Evolutionary conservation across 2,797 vertebrate genomes (phyloP).

Genomic region (Apogon hyalosoma): DNA sequence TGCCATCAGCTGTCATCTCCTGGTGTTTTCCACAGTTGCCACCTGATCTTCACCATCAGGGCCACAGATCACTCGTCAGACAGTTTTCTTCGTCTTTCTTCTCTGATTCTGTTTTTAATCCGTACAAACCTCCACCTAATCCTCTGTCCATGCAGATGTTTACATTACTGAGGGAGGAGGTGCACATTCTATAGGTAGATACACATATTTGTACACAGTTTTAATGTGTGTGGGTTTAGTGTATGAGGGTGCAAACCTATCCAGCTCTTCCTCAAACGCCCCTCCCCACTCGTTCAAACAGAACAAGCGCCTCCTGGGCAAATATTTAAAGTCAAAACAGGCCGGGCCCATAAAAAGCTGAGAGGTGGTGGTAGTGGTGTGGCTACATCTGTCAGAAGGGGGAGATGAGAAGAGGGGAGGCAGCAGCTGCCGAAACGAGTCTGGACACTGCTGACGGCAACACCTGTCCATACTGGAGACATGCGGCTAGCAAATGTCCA

Average conservation of each 20-base stretch:
- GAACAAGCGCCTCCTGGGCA: slow-evolving; percentile 82
- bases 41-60: slow-evolving; percentile 38
- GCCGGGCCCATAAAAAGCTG: slow-evolving; percentile 83
- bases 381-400: slow-evolving; percentile 84
- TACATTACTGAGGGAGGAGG: background rate
- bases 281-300: slow-evolving; percentile 51
- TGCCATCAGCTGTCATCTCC: slow-evolving; percentile 40
- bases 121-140: slow-evolving; percentile 7
- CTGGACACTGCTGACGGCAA: slow-evolving; percentile 85
- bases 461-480: slow-evolving; percentile 86
- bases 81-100: slow-evolving; percentile 13
- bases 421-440: slow-evolving; percentile 85
- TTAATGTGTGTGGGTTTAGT: slow-evolving; percentile 17
- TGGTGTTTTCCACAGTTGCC: slow-evolving; percentile 34
- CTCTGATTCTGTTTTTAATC: slow-evolving; percentile 31
- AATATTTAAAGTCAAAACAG: slow-evolving; percentile 90
- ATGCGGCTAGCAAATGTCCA: slow-evolving; percentile 84
- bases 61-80: slow-evolving; percentile 18
- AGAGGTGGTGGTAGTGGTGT: slow-evolving; percentile 74
- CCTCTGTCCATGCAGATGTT: slow-evolving; percentile 42
- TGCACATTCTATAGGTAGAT: background rate
- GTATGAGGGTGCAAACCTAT: slow-evolving; percentile 24
- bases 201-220: slow-evolving; percentile 41
- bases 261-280: slow-evolving; percentile 26
- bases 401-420: slow-evolving; percentile 60